These are phyloP conservation scores for Drosophila teissieri DNA, from an alignment of 1,140 invertebrate genomes.

Conservation along the genomic window DNA sequence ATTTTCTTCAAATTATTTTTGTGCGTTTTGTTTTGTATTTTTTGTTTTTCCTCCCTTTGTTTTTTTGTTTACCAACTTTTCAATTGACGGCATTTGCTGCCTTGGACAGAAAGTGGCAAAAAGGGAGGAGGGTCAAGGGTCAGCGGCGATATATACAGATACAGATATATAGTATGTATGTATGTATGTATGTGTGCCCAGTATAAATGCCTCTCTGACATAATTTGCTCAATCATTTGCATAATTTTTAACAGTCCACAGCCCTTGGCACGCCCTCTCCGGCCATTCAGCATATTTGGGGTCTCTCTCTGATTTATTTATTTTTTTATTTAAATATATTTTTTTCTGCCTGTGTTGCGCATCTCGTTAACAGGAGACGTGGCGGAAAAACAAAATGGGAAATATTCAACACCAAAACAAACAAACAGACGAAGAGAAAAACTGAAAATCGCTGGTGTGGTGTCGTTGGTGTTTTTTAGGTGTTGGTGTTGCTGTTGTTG, in stretches of 20 bases:
- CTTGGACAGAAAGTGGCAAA: slow-evolving; percentile 29
- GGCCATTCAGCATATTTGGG: slow-evolving; percentile 23
- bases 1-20: slow-evolving; percentile 48
- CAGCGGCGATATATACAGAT: slow-evolving; percentile 47
- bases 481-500: neutral
- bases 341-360: slow-evolving; percentile 44
- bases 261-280: slow-evolving; percentile 26
- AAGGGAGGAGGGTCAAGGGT: slow-evolving; percentile 56
- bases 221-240: slow-evolving; percentile 81
- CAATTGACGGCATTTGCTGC: slow-evolving; percentile 74
- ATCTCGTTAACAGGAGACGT: slow-evolving; percentile 67
- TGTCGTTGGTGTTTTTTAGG: neutral
- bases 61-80: slow-evolving; percentile 64
- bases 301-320: slow-evolving; percentile 34
- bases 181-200: slow-evolving; percentile 1
- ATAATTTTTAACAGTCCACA: slow-evolving; percentile 74
- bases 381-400: slow-evolving; percentile 24
- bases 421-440: slow-evolving; percentile 40
- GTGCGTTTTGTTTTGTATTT: slow-evolving; percentile 13
- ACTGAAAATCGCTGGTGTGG: slow-evolving; percentile 3
- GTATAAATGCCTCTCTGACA: slow-evolving; percentile 60
- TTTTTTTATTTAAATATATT: slow-evolving; percentile 42
- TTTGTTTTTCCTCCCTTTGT: slow-evolving; percentile 29
- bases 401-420: slow-evolving; percentile 67
- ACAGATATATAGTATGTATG: neutral